Evolutionary conservation across 2,888 invertebrate genomes (phyloP), one percentile per base, ranked within the genome.

Genomic region (Shargacucullia verbasci): DNA sequence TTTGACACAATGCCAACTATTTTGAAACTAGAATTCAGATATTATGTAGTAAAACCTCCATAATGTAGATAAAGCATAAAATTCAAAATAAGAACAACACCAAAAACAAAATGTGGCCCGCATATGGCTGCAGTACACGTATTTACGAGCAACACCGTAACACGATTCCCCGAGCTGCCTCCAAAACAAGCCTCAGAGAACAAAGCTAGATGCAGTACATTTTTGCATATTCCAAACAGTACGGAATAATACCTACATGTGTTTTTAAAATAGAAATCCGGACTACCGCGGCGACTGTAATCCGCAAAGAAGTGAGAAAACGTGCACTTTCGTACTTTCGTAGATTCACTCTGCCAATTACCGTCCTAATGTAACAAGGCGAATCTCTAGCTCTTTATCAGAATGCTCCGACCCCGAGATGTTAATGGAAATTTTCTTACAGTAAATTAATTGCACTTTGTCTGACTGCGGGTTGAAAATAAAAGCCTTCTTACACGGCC

Each of bases 61-160:
- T 13, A 12, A 12, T 41, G 10, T 29, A 41, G 20, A 47, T 35
- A 57, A 59, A 44, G 56, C 35, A 34, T 38, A 56, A 56, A 47
- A 40, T 45, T 27, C 7, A 56, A 63, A 63, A 59, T 47, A 33
- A 33, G 38, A 31, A 50, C 39, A 70, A 58, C 6, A 50, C 15
- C 15, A 53, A 45, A n/a, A 62, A 72, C 47, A 61, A 67, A 63
- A 39, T 54, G 48, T 45, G n/a, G 52, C 54, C 60, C 34, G 55
- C 14, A 62, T 54, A 34, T 41, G 41, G 37, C 46, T 25, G 15
- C 41, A 60, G 40, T 55, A 59, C 52, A 60, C 56, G 54, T 70
- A 70, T 73, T 73, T 73, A 70, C 56, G 70, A 56, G 47, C 34
- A 41, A 34, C 39, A 47, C 49, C 60, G 67, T 53, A 63, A 57